Evolutionary conservation across 1,140 invertebrate species (phyloP).

Genomic region (Drosophila varians): DNA sequence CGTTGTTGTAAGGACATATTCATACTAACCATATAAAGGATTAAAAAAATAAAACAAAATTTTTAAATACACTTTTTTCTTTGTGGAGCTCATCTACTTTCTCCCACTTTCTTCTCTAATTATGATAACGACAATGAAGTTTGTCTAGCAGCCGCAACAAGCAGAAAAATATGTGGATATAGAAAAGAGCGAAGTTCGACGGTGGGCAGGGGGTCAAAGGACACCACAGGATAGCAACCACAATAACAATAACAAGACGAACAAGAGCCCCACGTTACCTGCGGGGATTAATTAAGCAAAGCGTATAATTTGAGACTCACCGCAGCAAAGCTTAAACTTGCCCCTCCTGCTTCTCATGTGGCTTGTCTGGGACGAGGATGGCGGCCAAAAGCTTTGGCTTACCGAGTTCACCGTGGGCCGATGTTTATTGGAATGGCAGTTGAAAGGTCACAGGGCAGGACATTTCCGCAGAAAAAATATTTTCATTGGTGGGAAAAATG

Average conservation of each 20-base stretch:
- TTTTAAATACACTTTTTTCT: not conserved
- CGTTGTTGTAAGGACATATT: too few species aligned
- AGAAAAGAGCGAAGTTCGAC: constrained; percentile 11
- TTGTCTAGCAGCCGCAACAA: constrained; percentile 39
- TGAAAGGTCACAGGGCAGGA: not conserved
- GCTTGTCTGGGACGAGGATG: not conserved
- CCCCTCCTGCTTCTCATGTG: constrained; percentile 9
- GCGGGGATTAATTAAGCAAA: constrained; percentile 72
- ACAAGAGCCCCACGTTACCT: constrained; percentile 45
- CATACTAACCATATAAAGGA: too few species aligned
- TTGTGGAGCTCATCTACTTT: not conserved
- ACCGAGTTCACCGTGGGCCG: constrained; percentile 7
- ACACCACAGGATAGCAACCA: constrained; percentile 25
- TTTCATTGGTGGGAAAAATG: too few species aligned
- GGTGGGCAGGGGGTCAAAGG: constrained; percentile 31
- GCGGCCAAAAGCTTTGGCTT: not conserved
- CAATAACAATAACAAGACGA: constrained; percentile 21
- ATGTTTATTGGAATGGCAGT: not conserved
- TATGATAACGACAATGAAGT: constrained; percentile 53
- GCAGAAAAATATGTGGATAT: constrained; percentile 25
- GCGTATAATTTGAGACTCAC: constrained; percentile 56
- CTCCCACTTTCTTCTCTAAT: constrained; percentile 31
- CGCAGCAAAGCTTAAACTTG: constrained; percentile 38
- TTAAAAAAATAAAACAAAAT: too few species aligned
- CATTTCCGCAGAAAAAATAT: not conserved